Base-by-base conservation (phyloP, 2,888 invertebrate genomes). In the Dendrolimus pini region DNA sequence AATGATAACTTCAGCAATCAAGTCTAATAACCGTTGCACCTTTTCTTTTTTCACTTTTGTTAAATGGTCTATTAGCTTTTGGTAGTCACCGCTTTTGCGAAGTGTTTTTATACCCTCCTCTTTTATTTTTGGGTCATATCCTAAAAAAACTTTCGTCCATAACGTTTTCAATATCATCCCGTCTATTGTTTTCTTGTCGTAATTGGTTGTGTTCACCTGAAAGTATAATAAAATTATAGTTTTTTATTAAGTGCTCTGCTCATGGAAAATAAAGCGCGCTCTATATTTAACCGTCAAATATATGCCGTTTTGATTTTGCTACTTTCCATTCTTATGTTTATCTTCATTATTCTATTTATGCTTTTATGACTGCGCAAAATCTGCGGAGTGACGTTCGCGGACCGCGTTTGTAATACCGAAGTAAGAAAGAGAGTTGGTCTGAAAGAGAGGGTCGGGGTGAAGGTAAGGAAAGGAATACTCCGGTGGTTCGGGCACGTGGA, bases 101-200 rank as follows among this genome's bases (percentile, higher is more conserved):
- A 89, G 60, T 14, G 67, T 66, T 64, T 76, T 82, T 9, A 89
- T 87, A 0, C 85, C 80, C 12, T 69, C 54, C 66, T 86, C 83
- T 61, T 85, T 89, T 1, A 66, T 58, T 65, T 78, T 74, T 0
- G 71, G 70, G 9, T 85, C 82, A 18, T 71, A 77, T n/a, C 73
- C 70, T 7, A 67, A 66, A 60, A 78, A 89, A 0, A 85, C 85
- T 70, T 83, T 86, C 0, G 84, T 81, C 89, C 89, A 88, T 1
- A 89, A 72, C 58, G 73, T 77, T 70, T 83, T 87, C 13, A 87
- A 65, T 18, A 89, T 62, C 85, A 89, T 83, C 9, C 82, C 82
- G 9, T 89, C 87, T 14, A 89, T 59, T 1, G 80, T 81, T 70
- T 83, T 83, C 57, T 68, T 80, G 55, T 80, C 82, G 30, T 75